Percentiles rank a stretch among this genome's conserved stretches.
phyloP scores from a whole-genome alignment of 2,888 invertebrate genomes.

The Tromatobia lineatoria region DNA sequence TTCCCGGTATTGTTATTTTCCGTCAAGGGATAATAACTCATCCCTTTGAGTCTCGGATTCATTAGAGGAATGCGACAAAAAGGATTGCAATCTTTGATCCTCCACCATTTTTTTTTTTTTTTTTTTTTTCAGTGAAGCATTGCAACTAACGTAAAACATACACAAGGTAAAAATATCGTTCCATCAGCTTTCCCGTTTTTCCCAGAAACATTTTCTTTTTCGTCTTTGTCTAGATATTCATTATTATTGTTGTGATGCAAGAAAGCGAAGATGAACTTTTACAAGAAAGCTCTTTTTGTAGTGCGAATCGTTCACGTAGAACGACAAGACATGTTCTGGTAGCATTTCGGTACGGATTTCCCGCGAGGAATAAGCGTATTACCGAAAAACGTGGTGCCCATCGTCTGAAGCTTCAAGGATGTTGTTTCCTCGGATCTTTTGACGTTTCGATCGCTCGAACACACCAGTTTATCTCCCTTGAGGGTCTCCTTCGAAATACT shows the following conservation, averaged over 20 bases:
- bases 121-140: not conserved
- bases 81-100: constrained; percentile 12
- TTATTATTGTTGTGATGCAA: constrained; percentile 18
- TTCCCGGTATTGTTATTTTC: constrained; percentile 8
- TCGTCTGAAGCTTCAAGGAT: constrained; percentile 57
- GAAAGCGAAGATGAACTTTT: not conserved
- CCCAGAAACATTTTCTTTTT: not conserved
- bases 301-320: not conserved
- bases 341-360: constrained; percentile 72
- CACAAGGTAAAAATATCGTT: not conserved
- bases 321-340: constrained; percentile 13
- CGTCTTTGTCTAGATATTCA: not conserved
- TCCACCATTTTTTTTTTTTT: not conserved
- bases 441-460: constrained; percentile 61
- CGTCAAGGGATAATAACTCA: not conserved
- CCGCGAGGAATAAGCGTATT: constrained; percentile 74
- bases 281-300: constrained; percentile 2
- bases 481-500: constrained; percentile 34
- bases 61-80: not conserved
- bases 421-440: constrained; percentile 74
- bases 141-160: not conserved
- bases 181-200: not conserved
- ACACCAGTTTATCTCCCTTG: constrained; percentile 48
- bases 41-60: constrained; percentile 12
- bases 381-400: constrained; percentile 73